phyloP scores from a whole-genome alignment of 2,888 invertebrate genomes.

The Brenthis hecate region DNA sequence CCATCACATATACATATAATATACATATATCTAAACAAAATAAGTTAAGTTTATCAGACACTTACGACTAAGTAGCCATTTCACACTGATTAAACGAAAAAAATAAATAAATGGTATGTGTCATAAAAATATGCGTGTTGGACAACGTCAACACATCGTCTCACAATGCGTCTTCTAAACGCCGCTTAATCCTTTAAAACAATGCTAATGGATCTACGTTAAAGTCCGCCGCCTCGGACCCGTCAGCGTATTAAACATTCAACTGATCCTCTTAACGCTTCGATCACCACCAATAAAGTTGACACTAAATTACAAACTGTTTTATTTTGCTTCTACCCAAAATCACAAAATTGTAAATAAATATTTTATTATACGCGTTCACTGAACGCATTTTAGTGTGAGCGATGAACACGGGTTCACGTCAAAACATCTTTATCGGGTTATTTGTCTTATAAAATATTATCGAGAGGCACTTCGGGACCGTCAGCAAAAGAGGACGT shows the following conservation, averaged over 20 bases:
- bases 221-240: constrained; percentile 68
- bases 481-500: constrained; percentile 80
- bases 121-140: constrained; percentile 77
- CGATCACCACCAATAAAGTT: constrained; percentile 77
- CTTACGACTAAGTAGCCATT: constrained; percentile 70
- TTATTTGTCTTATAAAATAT: constrained; percentile 83
- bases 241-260: constrained; percentile 73
- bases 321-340: constrained; percentile 69
- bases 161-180: constrained; percentile 64
- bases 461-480: constrained; percentile 80
- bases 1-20: constrained; percentile 17
- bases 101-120: constrained; percentile 66
- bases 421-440: constrained; percentile 83
- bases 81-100: constrained; percentile 69
- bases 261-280: constrained; percentile 75
- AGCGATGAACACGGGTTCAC: constrained; percentile 82
- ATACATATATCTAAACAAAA: constrained; percentile 35
- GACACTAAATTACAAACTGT: constrained; percentile 75
- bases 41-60: constrained; percentile 55
- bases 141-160: constrained; percentile 62
- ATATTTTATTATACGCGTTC: constrained; percentile 80
- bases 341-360: constrained; percentile 76
- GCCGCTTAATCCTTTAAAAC: constrained; percentile 79
- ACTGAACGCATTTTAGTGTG: constrained; percentile 80
- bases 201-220: constrained; percentile 80